Evolutionary conservation across 1,140 invertebrate genomes (phyloP).

Genomic region (Drosophila takahashii): DNA sequence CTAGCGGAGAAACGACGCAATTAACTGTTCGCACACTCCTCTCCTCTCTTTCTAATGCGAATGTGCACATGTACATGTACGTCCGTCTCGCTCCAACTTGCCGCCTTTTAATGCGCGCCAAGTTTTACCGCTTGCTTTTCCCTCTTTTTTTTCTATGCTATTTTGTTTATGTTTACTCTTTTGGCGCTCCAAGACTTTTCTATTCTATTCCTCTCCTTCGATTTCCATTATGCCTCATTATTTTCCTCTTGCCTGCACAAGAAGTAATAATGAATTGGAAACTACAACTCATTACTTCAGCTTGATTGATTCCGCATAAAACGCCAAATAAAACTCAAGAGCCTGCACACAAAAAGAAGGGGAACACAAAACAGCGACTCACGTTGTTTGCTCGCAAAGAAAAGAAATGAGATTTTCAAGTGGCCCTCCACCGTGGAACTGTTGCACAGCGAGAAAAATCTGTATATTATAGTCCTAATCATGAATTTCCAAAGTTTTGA

Average conservation of each 20-base stretch:
- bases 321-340: constrained; percentile 12
- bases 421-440: constrained; percentile 46
- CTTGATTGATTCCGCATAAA: constrained; percentile 64
- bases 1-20: constrained; percentile 61
- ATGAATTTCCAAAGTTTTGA: not conserved
- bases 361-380: constrained; percentile 49
- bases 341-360: constrained; percentile 24
- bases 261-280: constrained; percentile 32
- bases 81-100: constrained; percentile 38
- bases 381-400: constrained; percentile 29
- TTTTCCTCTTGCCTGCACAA: constrained; percentile 19
- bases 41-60: constrained; percentile 41
- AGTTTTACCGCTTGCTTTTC: constrained; percentile 29
- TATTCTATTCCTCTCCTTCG: not conserved
- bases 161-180: constrained; percentile 43
- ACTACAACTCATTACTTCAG: constrained; percentile 72
- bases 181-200: constrained; percentile 10
- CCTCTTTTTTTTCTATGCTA: constrained; percentile 6
- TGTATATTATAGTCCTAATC: not conserved
- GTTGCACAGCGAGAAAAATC: constrained; percentile 10
- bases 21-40: constrained; percentile 38
- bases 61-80: constrained; percentile 14
- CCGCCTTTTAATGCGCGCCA: constrained; percentile 40
- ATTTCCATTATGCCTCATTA: not conserved
- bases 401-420: constrained; percentile 49